A percentile compares a stretch with the other conserved stretches of the same genome.
Evolutionary conservation across 1,140 invertebrate species (phyloP).

Genomic region (Papilio machaon): DNA sequence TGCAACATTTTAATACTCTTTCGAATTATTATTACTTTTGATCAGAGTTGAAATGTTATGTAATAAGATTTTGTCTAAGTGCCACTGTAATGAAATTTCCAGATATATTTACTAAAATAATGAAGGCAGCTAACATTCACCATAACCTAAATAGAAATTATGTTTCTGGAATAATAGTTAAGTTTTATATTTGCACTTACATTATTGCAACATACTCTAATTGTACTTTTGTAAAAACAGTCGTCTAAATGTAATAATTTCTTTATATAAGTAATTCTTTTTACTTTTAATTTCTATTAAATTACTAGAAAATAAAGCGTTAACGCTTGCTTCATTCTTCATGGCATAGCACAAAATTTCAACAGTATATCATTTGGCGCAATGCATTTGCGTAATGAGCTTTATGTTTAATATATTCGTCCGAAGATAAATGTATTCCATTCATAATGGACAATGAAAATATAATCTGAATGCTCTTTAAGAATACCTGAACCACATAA

Average conservation of each 20-base stretch:
- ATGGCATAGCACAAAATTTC: neutral
- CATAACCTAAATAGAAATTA: too few species aligned
- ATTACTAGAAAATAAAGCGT: neutral
- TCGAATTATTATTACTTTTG: too few species aligned
- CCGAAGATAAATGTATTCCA: neutral
- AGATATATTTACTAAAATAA: too few species aligned
- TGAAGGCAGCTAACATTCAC: too few species aligned
- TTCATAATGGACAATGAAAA: neutral
- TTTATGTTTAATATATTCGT: conserved; percentile 1
- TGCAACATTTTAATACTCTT: neutral
- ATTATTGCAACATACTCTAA: too few species aligned
- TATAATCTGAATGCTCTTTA: neutral
- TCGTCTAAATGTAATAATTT: neutral
- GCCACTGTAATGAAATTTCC: too few species aligned
- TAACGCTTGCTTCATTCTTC: conserved; percentile 2
- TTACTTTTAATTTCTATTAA: neutral
- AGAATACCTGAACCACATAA: neutral
- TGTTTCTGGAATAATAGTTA: too few species aligned
- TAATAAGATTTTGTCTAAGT: too few species aligned
- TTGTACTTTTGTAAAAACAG: too few species aligned
- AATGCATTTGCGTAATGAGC: conserved; percentile 13
- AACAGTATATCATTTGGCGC: conserved; percentile 4
- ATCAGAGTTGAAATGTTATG: too few species aligned
- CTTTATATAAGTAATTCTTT: neutral
- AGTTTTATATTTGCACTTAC: too few species aligned